Evolutionary conservation across 1,140 invertebrate species (phyloP).

Genomic region (Platyscapa corneri): DNA sequence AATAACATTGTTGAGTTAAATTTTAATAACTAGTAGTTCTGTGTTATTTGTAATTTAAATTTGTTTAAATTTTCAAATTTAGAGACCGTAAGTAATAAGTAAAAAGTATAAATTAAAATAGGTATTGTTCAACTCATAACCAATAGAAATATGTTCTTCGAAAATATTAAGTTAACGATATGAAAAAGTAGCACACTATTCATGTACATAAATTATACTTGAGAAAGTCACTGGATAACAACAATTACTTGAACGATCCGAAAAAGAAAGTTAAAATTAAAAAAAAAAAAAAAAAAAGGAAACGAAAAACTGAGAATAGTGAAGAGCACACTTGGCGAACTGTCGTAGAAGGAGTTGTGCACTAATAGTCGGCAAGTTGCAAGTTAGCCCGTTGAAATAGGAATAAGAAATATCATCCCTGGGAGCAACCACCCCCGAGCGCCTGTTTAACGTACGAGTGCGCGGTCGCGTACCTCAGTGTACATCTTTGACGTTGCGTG

Average conservation of each 20-base stretch:
- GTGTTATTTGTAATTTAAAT: no score
- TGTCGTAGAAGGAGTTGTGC: background rate
- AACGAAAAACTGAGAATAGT: background rate
- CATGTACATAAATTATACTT: background rate
- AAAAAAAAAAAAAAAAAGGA: background rate
- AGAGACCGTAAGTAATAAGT: no score
- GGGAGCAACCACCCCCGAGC: background rate
- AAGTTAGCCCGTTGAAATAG: background rate
- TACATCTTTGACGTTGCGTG: conserved; percentile 5
- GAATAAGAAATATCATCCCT: background rate
- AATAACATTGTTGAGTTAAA: no score
- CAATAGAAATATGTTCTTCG: background rate
- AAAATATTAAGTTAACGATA: background rate
- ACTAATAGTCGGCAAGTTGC: background rate
- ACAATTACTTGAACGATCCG: background rate
- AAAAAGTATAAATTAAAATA: no score
- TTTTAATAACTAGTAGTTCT: no score
- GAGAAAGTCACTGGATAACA: background rate
- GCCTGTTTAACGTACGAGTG: background rate
- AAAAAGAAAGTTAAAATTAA: background rate
- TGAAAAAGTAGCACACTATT: background rate
- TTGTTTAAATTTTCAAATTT: no score
- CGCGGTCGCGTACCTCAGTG: conserved; percentile 26
- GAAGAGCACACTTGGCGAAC: no score
- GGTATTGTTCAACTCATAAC: background rate